phyloP scores from a whole-genome alignment of 1,140 invertebrate genomes.

The Zaprionus inermis region DNA sequence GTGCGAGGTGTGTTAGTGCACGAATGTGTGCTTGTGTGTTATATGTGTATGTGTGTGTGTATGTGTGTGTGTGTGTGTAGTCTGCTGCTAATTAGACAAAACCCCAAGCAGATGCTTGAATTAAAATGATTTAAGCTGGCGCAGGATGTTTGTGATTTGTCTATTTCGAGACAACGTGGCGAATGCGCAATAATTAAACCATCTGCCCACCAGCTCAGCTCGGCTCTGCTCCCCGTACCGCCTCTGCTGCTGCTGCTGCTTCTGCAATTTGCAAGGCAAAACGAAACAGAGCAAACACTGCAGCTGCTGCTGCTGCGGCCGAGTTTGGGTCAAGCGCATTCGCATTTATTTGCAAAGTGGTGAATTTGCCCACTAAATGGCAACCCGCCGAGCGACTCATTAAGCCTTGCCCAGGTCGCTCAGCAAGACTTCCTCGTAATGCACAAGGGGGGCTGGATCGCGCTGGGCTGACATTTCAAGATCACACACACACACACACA shows the following conservation, averaged over 20 bases:
- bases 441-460: slow-evolving; percentile 1
- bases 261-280: slow-evolving; percentile 6
- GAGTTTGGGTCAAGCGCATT: slow-evolving; percentile 79
- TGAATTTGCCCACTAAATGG: slow-evolving; percentile 58
- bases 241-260: not conserved
- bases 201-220: slow-evolving; percentile 29
- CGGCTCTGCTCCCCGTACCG: not conserved
- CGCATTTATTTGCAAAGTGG: slow-evolving; percentile 67
- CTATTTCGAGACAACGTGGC: slow-evolving; percentile 40
- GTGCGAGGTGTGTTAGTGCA: too few relatives aligned
- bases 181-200: slow-evolving; percentile 77
- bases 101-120: slow-evolving; percentile 29
- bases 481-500: slow-evolving; percentile 7
- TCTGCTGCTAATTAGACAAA: slow-evolving; percentile 57
- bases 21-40: not conserved
- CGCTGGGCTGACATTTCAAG: slow-evolving; percentile 36
- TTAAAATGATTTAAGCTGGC: slow-evolving; percentile 40
- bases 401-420: slow-evolving; percentile 31
- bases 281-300: not conserved
- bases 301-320: slow-evolving; percentile 1
- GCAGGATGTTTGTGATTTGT: slow-evolving; percentile 78
- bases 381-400: slow-evolving; percentile 62
- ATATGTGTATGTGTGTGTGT: not conserved
- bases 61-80: not conserved
- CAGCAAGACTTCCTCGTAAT: slow-evolving; percentile 77